These are phyloP conservation scores for Meriones unguiculatus DNA, from an alignment of 2,113 vertebrate genomes.

Conservation along the genomic window DNA sequence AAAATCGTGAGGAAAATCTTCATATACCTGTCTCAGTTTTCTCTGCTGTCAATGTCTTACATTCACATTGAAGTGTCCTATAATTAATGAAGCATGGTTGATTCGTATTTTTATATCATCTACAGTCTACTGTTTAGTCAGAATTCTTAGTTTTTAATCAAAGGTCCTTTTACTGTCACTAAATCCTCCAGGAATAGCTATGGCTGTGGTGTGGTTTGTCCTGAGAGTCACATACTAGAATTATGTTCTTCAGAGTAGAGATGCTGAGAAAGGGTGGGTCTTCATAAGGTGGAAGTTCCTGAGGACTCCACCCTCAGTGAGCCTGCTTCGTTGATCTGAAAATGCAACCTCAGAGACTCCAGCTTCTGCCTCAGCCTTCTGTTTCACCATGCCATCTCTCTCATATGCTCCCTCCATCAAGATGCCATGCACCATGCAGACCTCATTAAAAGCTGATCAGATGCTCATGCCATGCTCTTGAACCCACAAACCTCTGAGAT, in stretches of 20 bases:
- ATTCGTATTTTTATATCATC: background rate
- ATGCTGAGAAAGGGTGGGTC: background rate
- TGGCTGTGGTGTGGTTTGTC: background rate
- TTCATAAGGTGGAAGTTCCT: background rate
- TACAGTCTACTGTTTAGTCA: background rate
- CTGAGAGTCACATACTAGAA: background rate
- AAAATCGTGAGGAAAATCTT: background rate
- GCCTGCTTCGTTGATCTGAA: background rate
- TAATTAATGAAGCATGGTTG: background rate
- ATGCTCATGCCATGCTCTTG: background rate
- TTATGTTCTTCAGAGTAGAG: background rate
- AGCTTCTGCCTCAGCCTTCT: no score
- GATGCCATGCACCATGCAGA: no score
- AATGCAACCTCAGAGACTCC: background rate
- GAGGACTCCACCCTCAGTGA: background rate
- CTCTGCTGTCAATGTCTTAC: background rate
- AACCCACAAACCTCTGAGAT: background rate
- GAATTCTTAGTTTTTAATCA: background rate
- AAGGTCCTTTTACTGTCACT: background rate
- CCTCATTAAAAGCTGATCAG: background rate
- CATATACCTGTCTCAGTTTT: background rate
- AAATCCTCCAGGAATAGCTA: background rate
- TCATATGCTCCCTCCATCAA: background rate
- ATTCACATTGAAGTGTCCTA: no score
- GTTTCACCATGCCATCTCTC: background rate